These are phyloP conservation scores for Lepidurus packardi DNA, from an alignment of 1,140 invertebrate species.

Conservation along the genomic window DNA sequence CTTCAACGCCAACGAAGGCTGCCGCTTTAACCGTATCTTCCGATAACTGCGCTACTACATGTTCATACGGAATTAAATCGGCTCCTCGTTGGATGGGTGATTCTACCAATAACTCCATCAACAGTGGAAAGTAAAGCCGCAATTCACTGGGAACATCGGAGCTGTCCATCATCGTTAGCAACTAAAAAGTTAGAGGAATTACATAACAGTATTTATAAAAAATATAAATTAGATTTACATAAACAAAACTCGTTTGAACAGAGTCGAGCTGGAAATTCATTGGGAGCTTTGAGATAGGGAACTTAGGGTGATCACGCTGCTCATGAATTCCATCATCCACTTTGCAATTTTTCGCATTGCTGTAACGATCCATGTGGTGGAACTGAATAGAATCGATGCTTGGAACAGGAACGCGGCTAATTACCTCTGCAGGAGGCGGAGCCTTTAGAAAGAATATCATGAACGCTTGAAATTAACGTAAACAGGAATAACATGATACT, in stretches of 20 bases:
- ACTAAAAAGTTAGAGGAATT: slow-evolving; percentile 47
- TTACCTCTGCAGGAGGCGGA: slow-evolving; percentile 57
- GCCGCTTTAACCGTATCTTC: slow-evolving; percentile 33
- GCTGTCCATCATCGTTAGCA: slow-evolving; percentile 66
- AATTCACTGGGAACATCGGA: slow-evolving; percentile 52
- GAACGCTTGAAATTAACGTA: slow-evolving; percentile 25
- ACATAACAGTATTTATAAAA: not conserved
- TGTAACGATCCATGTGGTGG: slow-evolving; percentile 58
- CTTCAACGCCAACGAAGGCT: slow-evolving; percentile 38
- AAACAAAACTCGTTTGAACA: slow-evolving; percentile 74
- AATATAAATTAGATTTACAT: slow-evolving; percentile 55
- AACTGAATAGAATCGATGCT: slow-evolving; percentile 61
- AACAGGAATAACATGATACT: slow-evolving; percentile 45
- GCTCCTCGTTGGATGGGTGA: slow-evolving; percentile 45
- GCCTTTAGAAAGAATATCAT: slow-evolving; percentile 45
- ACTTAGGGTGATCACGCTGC: slow-evolving; percentile 52
- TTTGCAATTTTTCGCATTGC: slow-evolving; percentile 40
- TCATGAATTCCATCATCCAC: slow-evolving; percentile 38
- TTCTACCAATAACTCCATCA: slow-evolving; percentile 62
- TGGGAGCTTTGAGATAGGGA: slow-evolving; percentile 60
- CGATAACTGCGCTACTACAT: slow-evolving; percentile 30
- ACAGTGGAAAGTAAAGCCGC: slow-evolving; percentile 64
- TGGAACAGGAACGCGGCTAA: slow-evolving; percentile 64
- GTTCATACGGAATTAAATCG: slow-evolving; percentile 39
- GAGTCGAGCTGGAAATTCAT: slow-evolving; percentile 58